Percentiles rank a stretch among this genome's conserved stretches.
These are phyloP conservation scores for Periphyllus acericola DNA, from an alignment of 2,888 invertebrate species.

Conservation along the genomic window DNA sequence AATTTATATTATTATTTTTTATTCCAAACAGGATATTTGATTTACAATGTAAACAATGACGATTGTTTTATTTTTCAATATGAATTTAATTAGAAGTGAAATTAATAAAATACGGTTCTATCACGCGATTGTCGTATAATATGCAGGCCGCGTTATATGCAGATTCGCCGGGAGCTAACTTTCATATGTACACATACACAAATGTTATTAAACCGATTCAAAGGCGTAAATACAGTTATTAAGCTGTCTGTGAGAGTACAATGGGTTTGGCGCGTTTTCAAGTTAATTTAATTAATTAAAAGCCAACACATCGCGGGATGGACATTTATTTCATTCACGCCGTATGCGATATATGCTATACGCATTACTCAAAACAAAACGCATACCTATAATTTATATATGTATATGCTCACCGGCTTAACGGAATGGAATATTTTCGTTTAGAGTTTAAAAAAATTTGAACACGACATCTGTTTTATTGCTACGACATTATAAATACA, in stretches of 20 bases:
- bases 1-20: background rate
- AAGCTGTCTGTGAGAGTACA: background rate
- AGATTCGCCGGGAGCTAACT: constrained; percentile 40
- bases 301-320: background rate
- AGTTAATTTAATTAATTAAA: constrained; percentile 18
- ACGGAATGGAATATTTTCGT: background rate
- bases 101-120: constrained; percentile 5
- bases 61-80: background rate
- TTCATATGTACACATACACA: constrained; percentile 1
- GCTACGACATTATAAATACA: background rate
- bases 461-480: background rate
- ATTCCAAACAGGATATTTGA: constrained; percentile 9
- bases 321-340: background rate
- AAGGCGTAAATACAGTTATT: constrained; percentile 17
- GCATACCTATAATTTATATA: too few species aligned
- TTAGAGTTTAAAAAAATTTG: background rate
- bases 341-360: background rate
- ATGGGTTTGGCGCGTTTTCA: background rate
- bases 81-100: constrained; percentile 27
- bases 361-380: background rate
- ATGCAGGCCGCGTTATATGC: background rate
- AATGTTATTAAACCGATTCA: background rate
- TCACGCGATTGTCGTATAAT: constrained; percentile 5
- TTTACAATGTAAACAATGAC: constrained; percentile 31
- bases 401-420: background rate